phyloP scores from a whole-genome alignment of 1,140 invertebrate species.

The Colletes gigas region DNA sequence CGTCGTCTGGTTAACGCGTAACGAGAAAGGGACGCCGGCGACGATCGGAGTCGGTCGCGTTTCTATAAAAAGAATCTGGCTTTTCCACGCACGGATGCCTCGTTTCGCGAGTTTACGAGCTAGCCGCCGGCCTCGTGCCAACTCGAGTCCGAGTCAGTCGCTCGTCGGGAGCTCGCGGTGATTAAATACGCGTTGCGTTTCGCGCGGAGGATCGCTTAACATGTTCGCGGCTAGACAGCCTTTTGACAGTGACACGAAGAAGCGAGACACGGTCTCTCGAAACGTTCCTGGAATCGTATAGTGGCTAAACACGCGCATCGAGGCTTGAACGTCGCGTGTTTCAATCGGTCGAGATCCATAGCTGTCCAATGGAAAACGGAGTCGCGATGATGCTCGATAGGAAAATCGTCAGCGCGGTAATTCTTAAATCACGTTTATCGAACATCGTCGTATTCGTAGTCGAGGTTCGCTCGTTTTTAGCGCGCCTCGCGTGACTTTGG shows the following conservation, averaged over 20 bases:
- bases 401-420: conserved; percentile 29
- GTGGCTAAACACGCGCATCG: background rate
- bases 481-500: background rate
- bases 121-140: conserved; percentile 18
- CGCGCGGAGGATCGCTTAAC: background rate
- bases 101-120: conserved; percentile 20
- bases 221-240: background rate
- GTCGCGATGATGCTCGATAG: conserved; percentile 7
- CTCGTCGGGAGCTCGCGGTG: background rate
- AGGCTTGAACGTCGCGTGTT: background rate
- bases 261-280: background rate
- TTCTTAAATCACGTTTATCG: background rate
- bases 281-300: too few relatives aligned
- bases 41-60: conserved; percentile 18
- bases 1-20: background rate
- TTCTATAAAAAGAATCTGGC: conserved; percentile 43
- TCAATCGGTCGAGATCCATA: too few relatives aligned
- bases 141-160: conserved; percentile 9
- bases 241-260: background rate
- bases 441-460: too few relatives aligned
- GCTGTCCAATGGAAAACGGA: too few relatives aligned
- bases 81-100: conserved; percentile 5
- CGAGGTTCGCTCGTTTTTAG: background rate
- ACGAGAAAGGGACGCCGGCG: background rate
- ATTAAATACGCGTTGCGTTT: background rate